phyloP scores from a whole-genome alignment of 2,888 invertebrate species.

The Meloe dianella region DNA sequence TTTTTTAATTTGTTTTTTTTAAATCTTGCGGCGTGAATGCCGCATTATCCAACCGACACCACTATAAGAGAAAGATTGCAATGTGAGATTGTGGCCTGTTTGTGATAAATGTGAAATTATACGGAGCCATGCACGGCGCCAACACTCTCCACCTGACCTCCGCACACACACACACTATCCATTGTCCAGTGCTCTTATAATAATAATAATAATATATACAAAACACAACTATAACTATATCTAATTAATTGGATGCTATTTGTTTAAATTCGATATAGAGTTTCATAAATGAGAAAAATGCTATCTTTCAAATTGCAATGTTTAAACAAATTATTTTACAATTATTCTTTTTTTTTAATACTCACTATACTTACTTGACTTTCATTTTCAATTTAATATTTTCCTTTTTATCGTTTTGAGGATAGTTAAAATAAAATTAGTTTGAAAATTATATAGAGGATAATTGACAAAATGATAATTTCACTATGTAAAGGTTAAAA shows the following conservation, averaged over 20 bases:
- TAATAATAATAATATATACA: constrained; percentile 5
- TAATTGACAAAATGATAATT: constrained; percentile 1
- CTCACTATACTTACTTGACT: background rate
- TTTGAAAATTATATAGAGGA: background rate
- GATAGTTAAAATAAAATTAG: background rate
- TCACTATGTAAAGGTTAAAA: constrained; percentile 16
- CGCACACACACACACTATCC: background rate
- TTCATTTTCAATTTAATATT: constrained; percentile 5
- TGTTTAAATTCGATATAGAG: constrained; percentile 1
- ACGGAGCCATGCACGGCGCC: constrained; percentile 38
- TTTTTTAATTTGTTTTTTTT: background rate
- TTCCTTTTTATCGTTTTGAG: background rate
- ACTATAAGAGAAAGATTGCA: constrained; percentile 20
- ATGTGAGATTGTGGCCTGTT: constrained; percentile 24
- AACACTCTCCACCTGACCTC: constrained; percentile 27
- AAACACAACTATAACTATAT: constrained; percentile 9
- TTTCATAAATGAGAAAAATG: background rate
- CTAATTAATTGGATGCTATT: constrained; percentile 25
- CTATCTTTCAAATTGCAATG: background rate
- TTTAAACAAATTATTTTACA: background rate
- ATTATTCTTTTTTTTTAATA: too few species aligned
- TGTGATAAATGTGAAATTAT: constrained; percentile 42
- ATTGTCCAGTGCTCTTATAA: constrained; percentile 17
- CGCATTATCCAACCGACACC: constrained; percentile 12
- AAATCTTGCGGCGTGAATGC: constrained; percentile 7